phyloP scores from a whole-genome alignment of 2,888 invertebrate species.

The Orthonychiurus folsomi region DNA sequence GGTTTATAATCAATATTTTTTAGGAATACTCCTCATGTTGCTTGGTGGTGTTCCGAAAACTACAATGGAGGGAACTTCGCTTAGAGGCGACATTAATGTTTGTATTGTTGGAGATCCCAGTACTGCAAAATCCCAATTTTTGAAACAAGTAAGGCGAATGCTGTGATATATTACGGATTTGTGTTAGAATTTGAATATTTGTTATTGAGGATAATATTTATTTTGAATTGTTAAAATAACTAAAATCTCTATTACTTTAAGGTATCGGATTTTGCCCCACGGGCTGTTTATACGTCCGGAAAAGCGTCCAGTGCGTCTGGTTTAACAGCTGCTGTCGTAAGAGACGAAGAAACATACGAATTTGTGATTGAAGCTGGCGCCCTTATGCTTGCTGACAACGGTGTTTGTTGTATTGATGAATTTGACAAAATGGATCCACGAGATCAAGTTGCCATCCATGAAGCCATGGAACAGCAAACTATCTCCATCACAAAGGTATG shows the following conservation, averaged over 20 bases:
- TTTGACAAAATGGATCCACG: constrained; percentile 98
- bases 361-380: constrained; percentile 99
- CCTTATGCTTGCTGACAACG: constrained; percentile 96
- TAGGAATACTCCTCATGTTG: constrained; percentile 86
- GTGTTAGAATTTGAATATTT: not conserved
- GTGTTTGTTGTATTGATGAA: constrained; percentile 97
- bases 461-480: constrained; percentile 99
- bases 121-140: constrained; percentile 93
- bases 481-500: constrained; percentile 89
- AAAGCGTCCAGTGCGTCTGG: constrained; percentile 97
- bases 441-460: constrained; percentile 99
- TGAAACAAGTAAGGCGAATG: constrained; percentile 64
- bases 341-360: constrained; percentile 94
- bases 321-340: constrained; percentile 95
- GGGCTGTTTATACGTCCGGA: constrained; percentile 96
- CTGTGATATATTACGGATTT: not conserved
- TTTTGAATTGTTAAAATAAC: constrained; percentile 8
- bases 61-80: constrained; percentile 78
- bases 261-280: constrained; percentile 81
- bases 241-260: constrained; percentile 41
- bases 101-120: constrained; percentile 98
- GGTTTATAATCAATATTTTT: too few relatives aligned
- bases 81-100: constrained; percentile 93
- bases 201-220: not conserved
- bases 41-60: constrained; percentile 96